Conservation (phyloP, 2,888 invertebrate species). For the Elegia similella region DNA sequence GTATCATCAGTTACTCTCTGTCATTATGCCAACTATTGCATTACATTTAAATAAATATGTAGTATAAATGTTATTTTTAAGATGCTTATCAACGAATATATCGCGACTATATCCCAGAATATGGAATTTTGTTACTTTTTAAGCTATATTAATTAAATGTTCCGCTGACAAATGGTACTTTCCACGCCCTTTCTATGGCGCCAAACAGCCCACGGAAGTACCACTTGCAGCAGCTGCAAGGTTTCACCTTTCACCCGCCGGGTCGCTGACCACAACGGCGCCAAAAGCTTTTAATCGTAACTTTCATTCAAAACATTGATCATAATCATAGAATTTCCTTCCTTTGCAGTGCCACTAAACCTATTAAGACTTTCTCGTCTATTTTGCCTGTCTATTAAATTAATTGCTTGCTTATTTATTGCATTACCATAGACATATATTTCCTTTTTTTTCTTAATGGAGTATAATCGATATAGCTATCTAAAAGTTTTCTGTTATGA, state of each 20-base stretch:
- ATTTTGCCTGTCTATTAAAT: neutral
- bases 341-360: neutral
- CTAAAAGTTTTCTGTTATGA: neutral
- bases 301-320: constrained; percentile 6
- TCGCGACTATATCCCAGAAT: no score
- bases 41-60: no score
- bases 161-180: neutral
- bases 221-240: constrained; percentile 14
- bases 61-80: no score
- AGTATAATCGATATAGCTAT: neutral
- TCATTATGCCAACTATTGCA: no score
- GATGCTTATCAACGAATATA: no score
- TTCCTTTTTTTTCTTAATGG: neutral
- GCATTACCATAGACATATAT: neutral
- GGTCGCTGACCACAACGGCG: constrained; percentile 20
- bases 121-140: neutral
- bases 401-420: neutral
- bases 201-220: constrained; percentile 5
- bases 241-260: constrained; percentile 16
- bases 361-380: neutral
- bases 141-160: neutral
- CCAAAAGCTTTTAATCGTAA: constrained; percentile 5
- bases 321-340: constrained; percentile 7
- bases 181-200: neutral
- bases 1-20: no score